Conservation (phyloP, 2,888 invertebrate species). For the Caenorhabditis sinica region DNA sequence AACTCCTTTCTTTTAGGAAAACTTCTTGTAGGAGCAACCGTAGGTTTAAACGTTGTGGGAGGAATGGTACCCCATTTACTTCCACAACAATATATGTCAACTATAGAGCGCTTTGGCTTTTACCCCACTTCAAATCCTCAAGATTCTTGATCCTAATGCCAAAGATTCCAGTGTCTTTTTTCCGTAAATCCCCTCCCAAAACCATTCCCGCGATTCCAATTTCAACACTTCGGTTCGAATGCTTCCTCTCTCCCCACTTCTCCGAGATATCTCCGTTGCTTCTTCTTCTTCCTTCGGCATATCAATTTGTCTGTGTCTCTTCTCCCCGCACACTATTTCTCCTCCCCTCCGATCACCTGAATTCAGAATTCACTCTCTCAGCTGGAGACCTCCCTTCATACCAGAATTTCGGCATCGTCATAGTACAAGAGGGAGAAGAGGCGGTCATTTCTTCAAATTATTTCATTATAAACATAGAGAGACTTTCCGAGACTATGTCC, state of each 20-base stretch:
- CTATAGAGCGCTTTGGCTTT: no score
- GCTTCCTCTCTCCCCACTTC: not conserved
- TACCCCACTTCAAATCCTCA: no score
- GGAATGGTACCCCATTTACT: no score
- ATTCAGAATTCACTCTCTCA: constrained; percentile 45
- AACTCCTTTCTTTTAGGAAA: no score
- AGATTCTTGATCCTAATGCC: no score
- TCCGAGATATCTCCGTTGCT: constrained; percentile 41
- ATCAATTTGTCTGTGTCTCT: constrained; percentile 52
- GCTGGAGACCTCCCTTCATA: constrained; percentile 50
- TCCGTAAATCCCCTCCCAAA: not conserved
- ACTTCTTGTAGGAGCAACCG: no score
- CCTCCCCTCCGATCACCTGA: constrained; percentile 46
- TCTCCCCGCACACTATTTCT: constrained; percentile 22
- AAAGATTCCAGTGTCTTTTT: not conserved
- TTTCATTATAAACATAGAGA: constrained; percentile 58
- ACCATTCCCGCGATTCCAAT: constrained; percentile 10
- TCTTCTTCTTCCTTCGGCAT: constrained; percentile 45
- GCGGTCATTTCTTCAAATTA: constrained; percentile 47
- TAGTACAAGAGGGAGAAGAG: not conserved
- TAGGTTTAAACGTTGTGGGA: no score
- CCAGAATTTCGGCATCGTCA: constrained; percentile 52
- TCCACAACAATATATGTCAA: no score
- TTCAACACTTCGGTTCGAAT: constrained; percentile 37
- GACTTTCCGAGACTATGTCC: constrained; percentile 6